Evolutionary conservation across 2,113 vertebrate genomes (phyloP), one percentile per base, ranked within the genome.

Genomic region (Phrynosoma blainvillii): DNA sequence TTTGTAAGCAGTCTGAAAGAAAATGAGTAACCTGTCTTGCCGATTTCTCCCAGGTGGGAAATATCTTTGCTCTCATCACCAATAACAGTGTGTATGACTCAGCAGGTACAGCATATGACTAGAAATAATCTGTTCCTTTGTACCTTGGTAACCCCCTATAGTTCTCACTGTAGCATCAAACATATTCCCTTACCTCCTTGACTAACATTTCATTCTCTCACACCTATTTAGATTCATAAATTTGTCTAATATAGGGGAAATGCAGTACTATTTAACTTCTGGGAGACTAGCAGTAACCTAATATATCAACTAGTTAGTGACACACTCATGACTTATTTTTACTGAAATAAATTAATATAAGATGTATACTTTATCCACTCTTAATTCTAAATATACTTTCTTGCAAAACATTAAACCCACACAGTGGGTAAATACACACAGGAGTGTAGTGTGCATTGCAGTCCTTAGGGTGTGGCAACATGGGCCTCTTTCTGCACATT

Each of bases 1-100:
- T 1, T 52, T 2, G 80, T 3, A 0, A 52, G 82, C 25, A 86
- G 85, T 27, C 80, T 5, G 81, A 47, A 0, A 0, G 91, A 90
- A 92, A 93, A 65, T 2, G 23, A 42, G 59, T n/a, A 54, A 71
- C 0, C 83, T 47, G 30, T 66, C n/a, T 82, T 68, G 59, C 74
- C n/a, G 20, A 76, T 85, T 70, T 12, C 18, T 93, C 90, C 89
- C 30, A 87, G 87, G 88, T 87, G 89, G 79, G 87, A 91, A 94
- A 83, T 89, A 76, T 73, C 78, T 78, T 68, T 65, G 79, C 87
- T 30, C 40, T 70, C 79, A 81, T 89, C 1, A 47, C 0, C 3
- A 76, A 83, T n/a, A 52, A 82, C 71, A 86, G 21, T 25, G 5
- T 62, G 78, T 77, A 20, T 7, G 36, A 62, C 82, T 95, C 92